Percentiles rank a stretch among this genome's conserved stretches.
phyloP scores from a whole-genome alignment of 92 coral and sea anemone species.

The Porites divaricata region DNA sequence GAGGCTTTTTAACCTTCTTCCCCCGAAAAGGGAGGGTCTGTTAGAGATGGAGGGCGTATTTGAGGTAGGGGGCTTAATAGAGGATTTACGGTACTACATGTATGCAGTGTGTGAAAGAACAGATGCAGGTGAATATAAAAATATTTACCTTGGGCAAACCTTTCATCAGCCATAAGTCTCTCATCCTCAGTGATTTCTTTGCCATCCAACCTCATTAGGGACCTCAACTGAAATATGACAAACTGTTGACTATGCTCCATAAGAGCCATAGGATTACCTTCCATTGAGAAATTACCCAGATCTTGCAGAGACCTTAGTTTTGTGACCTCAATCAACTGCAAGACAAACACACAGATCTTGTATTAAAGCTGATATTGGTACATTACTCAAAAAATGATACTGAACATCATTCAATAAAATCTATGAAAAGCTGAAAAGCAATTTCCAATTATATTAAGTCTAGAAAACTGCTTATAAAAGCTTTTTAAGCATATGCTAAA shows the following conservation, averaged over 20 bases:
- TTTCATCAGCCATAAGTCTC: constrained; percentile 79
- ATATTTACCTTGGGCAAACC: constrained; percentile 92
- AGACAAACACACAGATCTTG: background rate
- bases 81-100: too few relatives aligned
- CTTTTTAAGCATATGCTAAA: too few relatives aligned
- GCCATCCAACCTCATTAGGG: constrained; percentile 78
- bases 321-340: constrained; percentile 66
- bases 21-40: too few relatives aligned
- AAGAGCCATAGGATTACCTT: constrained; percentile 83
- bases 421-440: too few relatives aligned
- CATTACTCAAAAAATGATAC: too few relatives aligned
- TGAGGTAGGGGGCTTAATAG: too few relatives aligned
- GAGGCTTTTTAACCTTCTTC: too few relatives aligned
- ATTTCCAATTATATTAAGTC: too few relatives aligned
- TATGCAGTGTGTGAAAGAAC: too few relatives aligned
- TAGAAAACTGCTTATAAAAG: too few relatives aligned
- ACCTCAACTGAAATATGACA: constrained; percentile 89
- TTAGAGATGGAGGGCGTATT: too few relatives aligned
- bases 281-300: constrained; percentile 76
- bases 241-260: constrained; percentile 89
- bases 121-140: background rate
- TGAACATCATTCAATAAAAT: too few relatives aligned
- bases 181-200: constrained; percentile 72
- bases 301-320: constrained; percentile 87
- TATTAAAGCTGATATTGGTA: background rate